Base-by-base conservation (phyloP, 2,888 invertebrate species). In the Xylota sylvarum region DNA sequence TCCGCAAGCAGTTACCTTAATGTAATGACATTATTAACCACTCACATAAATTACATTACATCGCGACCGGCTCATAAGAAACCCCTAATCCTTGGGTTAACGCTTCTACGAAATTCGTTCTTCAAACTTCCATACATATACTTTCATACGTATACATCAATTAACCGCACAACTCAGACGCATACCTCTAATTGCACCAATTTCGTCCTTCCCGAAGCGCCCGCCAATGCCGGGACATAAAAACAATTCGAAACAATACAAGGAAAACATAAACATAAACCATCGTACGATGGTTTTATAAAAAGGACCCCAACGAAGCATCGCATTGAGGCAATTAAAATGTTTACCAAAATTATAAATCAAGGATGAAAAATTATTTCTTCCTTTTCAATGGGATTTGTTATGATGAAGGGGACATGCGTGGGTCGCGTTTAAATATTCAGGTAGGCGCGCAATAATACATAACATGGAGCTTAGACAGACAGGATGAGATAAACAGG, bases 11-110 rank as follows among this genome's bases (percentile, higher is more conserved):
- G 55, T 55, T 69, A 55, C 55, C 40, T 40, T 40, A 30, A 62
- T 40, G 40, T 55, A 43, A 55, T 30, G 17, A 43, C 40, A 69
- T 69, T 69, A 69, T 55, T 69, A 69, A 69, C 55, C 40, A 69
- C 55, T 69, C 69, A 40, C 55, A 69, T 69, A 55, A 55, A 69
- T 69, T 40, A 69, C 40, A 23, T 55, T 30, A 23, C 37, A 19
- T 50, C 7, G 37, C 46, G 35, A 5, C 14, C 10, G 6, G 40
- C 12, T 37, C 43, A 55, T 55, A 69, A 40, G 55, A 69, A 55
- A 50, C 43, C 10, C 14, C 19, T 23, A 55, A 69, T 69, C 40
- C 27, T 27, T 9, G 40, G 69, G 37, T 52, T 55, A 40, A 40
- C 30, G 14, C 43, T 23, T 27, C 23, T 27, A 19, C 12, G 27